These are phyloP conservation scores for Chamaea fasciata DNA, from an alignment of 2,113 vertebrate species.

Conservation along the genomic window DNA sequence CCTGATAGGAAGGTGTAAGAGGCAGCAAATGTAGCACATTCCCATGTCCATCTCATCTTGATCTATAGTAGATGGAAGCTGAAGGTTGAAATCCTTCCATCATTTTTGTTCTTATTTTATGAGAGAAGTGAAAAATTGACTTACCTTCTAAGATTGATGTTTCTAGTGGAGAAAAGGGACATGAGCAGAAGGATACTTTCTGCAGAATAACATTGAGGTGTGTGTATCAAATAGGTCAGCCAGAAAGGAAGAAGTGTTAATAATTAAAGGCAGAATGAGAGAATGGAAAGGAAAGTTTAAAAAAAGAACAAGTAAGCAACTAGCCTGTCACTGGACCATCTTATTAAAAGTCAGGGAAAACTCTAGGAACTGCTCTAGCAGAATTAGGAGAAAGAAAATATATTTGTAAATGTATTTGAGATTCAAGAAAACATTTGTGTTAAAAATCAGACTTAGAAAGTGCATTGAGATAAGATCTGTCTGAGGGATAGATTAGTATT, in stretches of 20 bases:
- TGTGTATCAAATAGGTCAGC: conserved; percentile 47
- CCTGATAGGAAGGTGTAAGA: neutral
- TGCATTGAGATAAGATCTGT: neutral
- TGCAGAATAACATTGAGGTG: neutral
- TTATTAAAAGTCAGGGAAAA: neutral
- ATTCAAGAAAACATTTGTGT: neutral
- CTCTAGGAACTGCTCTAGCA: neutral
- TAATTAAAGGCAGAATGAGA: conserved; percentile 51
- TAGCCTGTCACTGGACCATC: neutral
- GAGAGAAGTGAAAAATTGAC: neutral
- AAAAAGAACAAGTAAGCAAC: conserved; percentile 37
- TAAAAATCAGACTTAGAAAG: neutral
- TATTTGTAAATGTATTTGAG: neutral
- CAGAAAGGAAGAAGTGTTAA: conserved; percentile 54
- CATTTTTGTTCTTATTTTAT: neutral
- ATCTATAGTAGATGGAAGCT: neutral
- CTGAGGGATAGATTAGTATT: neutral
- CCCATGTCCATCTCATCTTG: neutral
- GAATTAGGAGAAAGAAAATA: neutral
- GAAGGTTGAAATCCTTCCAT: neutral
- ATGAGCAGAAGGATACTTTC: neutral
- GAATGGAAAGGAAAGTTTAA: conserved; percentile 50
- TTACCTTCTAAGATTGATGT: neutral
- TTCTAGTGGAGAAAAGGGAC: neutral
- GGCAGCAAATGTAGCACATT: neutral